Conservation (phyloP, 2,113 vertebrate species). For the Sialia sialis region DNA sequence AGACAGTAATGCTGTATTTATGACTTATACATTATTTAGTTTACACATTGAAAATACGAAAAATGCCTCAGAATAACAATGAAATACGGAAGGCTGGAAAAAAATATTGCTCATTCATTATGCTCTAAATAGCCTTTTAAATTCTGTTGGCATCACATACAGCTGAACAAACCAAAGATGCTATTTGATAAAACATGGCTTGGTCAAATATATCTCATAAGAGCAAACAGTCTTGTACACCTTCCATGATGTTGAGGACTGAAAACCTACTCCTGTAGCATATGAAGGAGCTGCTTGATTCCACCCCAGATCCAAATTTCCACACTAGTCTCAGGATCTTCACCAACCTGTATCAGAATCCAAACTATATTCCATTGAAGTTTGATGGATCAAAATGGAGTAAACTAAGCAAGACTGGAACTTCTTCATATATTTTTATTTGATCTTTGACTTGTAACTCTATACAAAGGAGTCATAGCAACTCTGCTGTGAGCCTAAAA, state of each 20-base stretch:
- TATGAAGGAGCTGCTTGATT: constrained; percentile 86
- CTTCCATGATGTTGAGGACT: not conserved
- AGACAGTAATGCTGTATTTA: not conserved
- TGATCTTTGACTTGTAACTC: constrained; percentile 80
- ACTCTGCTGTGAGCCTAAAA: constrained; percentile 81
- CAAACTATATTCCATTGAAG: constrained; percentile 86
- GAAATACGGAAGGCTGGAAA: not conserved
- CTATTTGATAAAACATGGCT: not conserved
- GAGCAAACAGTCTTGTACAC: not conserved
- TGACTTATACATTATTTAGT: not conserved
- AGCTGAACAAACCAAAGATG: not conserved
- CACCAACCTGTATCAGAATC: constrained; percentile 89
- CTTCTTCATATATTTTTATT: constrained; percentile 79
- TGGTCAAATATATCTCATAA: not conserved
- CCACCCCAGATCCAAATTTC: constrained; percentile 88
- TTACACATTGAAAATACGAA: not conserved
- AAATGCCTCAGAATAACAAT: not conserved
- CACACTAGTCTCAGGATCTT: constrained; percentile 79
- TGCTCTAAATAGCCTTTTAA: not conserved
- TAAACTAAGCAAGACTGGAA: constrained; percentile 85
- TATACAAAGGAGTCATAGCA: constrained; percentile 82
- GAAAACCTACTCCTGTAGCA: constrained; percentile 77
- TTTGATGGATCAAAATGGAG: constrained; percentile 80
- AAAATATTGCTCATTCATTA: not conserved
- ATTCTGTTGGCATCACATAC: not conserved